These are phyloP conservation scores for Drosophila tani DNA, from an alignment of 1,140 invertebrate species.

Conservation along the genomic window DNA sequence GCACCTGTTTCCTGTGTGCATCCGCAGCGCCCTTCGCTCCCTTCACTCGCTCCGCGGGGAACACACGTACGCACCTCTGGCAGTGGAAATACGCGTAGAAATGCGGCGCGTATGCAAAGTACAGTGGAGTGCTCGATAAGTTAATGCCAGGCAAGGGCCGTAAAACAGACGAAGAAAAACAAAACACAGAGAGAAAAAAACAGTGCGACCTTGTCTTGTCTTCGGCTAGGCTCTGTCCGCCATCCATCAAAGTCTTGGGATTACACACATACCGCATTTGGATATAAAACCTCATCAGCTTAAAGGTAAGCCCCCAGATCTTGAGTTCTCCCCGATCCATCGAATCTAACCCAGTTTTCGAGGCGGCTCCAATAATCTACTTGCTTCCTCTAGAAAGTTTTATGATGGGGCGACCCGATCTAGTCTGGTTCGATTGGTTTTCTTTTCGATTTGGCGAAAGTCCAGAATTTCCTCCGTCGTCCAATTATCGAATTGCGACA, in stretches of 20 bases:
- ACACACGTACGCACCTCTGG: slow-evolving; percentile 75
- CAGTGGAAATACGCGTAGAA: slow-evolving; percentile 62
- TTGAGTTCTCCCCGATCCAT: slow-evolving; percentile 18
- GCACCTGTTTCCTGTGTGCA: slow-evolving; percentile 73
- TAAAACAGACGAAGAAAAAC: slow-evolving; percentile 27
- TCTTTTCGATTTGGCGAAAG: slow-evolving; percentile 60
- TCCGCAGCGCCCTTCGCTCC: slow-evolving; percentile 25
- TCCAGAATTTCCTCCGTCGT: slow-evolving; percentile 63
- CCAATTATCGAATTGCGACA: slow-evolving; percentile 38
- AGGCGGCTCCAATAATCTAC: slow-evolving; percentile 56
- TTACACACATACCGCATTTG: slow-evolving; percentile 48
- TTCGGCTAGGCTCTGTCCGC: slow-evolving; percentile 19
- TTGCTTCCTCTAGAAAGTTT: slow-evolving; percentile 66
- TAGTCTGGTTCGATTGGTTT: slow-evolving; percentile 44
- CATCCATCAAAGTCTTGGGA: slow-evolving; percentile 70
- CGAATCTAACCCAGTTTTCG: slow-evolving; percentile 49
- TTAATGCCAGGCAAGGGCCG: slow-evolving; percentile 43
- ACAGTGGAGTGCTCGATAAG: slow-evolving; percentile 65
- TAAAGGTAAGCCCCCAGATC: slow-evolving; percentile 50
- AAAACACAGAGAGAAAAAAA: slow-evolving; percentile 22
- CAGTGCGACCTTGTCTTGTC: slow-evolving; percentile 68
- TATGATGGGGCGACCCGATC: slow-evolving; percentile 10
- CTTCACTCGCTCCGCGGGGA: slow-evolving; percentile 11
- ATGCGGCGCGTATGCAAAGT: slow-evolving; percentile 41
- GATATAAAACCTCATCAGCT: slow-evolving; percentile 40